phyloP scores from a whole-genome alignment of 2,113 vertebrate genomes.

The Platichthys stellatus region DNA sequence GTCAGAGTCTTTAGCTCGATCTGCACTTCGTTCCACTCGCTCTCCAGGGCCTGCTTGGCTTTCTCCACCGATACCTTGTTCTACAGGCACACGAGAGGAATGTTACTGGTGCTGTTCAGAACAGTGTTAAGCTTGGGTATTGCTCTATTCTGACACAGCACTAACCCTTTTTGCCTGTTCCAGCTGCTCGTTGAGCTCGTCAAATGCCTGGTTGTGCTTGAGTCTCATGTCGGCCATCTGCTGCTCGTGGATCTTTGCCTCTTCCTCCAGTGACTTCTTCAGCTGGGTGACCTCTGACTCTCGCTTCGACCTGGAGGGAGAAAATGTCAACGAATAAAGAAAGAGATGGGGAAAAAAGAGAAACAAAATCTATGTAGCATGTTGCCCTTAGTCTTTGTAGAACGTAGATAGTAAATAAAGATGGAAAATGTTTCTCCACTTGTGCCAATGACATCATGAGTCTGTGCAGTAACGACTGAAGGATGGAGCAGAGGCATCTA shows the following conservation, averaged over 20 bases:
- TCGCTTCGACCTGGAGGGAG: constrained; percentile 86
- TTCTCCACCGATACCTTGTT: constrained; percentile 95
- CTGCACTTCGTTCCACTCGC: constrained; percentile 90
- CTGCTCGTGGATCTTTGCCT: constrained; percentile 89
- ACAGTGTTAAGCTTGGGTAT: not conserved
- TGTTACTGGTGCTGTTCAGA: not conserved
- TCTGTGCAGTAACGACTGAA: too few species aligned
- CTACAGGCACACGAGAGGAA: constrained; percentile 69
- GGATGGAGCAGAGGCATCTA: too few species aligned
- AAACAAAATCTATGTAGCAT: too few species aligned
- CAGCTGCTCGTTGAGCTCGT: constrained; percentile 95
- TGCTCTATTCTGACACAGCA: not conserved
- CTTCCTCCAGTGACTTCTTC: constrained; percentile 93
- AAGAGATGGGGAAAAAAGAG: not conserved
- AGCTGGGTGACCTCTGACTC: constrained; percentile 93
- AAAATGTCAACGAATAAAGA: not conserved
- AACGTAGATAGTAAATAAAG: too few species aligned
- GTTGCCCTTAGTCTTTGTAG: too few species aligned
- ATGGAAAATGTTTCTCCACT: too few species aligned
- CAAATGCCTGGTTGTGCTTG: constrained; percentile 93
- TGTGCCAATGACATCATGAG: too few species aligned
- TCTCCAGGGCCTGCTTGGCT: constrained; percentile 92
- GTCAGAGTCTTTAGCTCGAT: constrained; percentile 90
- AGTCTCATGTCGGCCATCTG: constrained; percentile 93
- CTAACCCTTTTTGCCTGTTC: constrained; percentile 93